Base-by-base conservation (phyloP, 2,113 vertebrate genomes). In the Trematocara nigrifrons region DNA sequence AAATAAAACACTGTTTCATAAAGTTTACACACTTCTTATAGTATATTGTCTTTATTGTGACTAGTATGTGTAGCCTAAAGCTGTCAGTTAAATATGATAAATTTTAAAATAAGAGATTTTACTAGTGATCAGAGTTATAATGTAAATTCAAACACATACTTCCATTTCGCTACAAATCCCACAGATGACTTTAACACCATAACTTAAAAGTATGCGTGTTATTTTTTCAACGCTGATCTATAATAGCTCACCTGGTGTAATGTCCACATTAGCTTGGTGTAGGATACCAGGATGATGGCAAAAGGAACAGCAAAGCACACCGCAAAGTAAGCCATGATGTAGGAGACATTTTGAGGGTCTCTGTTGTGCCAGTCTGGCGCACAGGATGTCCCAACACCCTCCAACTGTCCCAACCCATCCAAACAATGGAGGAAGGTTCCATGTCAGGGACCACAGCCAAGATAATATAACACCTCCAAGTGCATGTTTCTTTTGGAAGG, bases 371-470 rank as follows among this genome's bases (percentile, higher is more conserved):
- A 97, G 87, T 96, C 94, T 2, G 96, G 96, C 1, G 95, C 95
- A 9, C 96, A 97, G 51, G 95, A 96, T 1, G 96, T 96, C 87
- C 94, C 92, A 2, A 96, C 94, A 0, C 95, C 95, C 89, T 97
- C 96, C 89, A 96, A 87, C 61, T 96, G n/a, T n/a, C n/a, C n/a
- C n/a, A n/a, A n/a, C 96, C 96, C 96, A 97, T 31, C 96, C 96
- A 33, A 96, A 95, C 49, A 97, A 92, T 1, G 96, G 95, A 1
- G 96, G 95, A 2, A 93, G 57, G 81, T 96, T 96, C 96, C 96
- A 97, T 7, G 92, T 84, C 18, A 97, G 86, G 45, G 96, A 96
- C 96, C 95, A 96, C 10, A 94, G 59, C 96, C 96, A 96, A 35
- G 94, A 94, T 4, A 93, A 40, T 4, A 77, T 91, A 18, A 96